Evolutionary conservation across 2,888 invertebrate genomes (phyloP).

Genomic region (Sinelater perroti): DNA sequence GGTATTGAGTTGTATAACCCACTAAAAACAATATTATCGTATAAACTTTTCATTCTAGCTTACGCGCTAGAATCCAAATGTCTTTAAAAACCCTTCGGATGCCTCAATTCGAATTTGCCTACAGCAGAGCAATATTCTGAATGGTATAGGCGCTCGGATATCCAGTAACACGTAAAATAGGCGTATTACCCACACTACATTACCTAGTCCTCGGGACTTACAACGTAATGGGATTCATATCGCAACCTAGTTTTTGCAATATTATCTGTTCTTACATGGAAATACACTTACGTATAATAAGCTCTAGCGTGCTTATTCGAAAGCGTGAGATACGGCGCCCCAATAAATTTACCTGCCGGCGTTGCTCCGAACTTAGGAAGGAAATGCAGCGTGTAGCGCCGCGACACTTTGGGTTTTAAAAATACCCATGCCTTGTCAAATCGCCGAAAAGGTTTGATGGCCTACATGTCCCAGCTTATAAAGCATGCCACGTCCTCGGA

Average conservation of each 20-base stretch:
- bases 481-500: conserved; percentile 10
- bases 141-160: conserved; percentile 1
- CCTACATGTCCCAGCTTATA: conserved; percentile 12
- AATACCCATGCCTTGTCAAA: too few relatives aligned
- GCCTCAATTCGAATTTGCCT: conserved; percentile 14
- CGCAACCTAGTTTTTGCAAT: conserved; percentile 26
- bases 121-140: conserved; percentile 19
- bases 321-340: conserved; percentile 6
- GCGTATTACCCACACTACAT: conserved; percentile 25
- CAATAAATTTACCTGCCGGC: conserved; percentile 12
- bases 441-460: conserved; percentile 16
- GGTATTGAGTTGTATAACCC: too few relatives aligned
- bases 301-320: conserved; percentile 7
- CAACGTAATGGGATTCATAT: conserved; percentile 31
- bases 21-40: too few relatives aligned
- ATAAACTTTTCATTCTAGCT: too few relatives aligned
- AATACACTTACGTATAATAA: conserved; percentile 31
- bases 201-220: conserved; percentile 18
- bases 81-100: too few relatives aligned
- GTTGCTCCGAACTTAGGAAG: too few relatives aligned
- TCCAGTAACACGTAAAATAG: conserved; percentile 16
- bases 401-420: too few relatives aligned
- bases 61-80: too few relatives aligned
- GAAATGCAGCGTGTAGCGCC: too few relatives aligned
- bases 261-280: conserved; percentile 35